phyloP scores from a whole-genome alignment of 1,140 invertebrate genomes.

The Heliconius eleuchia region DNA sequence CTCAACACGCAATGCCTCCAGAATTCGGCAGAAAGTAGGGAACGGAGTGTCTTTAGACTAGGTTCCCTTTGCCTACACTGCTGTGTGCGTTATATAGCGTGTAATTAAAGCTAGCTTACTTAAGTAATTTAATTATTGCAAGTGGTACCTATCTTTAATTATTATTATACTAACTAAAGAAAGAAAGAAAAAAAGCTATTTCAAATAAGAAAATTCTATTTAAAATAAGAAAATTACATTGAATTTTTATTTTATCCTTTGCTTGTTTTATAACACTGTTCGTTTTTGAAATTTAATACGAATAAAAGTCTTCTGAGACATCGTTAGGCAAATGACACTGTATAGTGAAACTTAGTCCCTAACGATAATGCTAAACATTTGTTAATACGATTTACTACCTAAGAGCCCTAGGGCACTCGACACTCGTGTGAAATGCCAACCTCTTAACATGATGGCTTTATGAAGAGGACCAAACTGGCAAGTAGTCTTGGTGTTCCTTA shows the following conservation, averaged over 20 bases:
- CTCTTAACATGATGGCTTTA: neutral
- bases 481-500: neutral
- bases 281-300: constrained; percentile 13
- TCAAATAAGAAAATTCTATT: too few relatives aligned
- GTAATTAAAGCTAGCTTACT: too few relatives aligned
- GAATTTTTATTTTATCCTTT: neutral
- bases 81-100: too few relatives aligned
- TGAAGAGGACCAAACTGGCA: neutral
- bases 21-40: too few relatives aligned
- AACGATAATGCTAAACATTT: neutral
- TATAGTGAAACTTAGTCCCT: constrained; percentile 2
- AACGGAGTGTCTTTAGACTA: too few relatives aligned
- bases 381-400: neutral
- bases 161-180: too few relatives aligned
- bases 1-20: too few relatives aligned
- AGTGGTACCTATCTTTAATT: too few relatives aligned
- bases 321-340: constrained; percentile 25
- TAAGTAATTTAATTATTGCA: too few relatives aligned
- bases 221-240: too few relatives aligned
- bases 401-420: neutral
- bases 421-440: neutral
- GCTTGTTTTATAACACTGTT: neutral
- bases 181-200: too few relatives aligned
- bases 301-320: constrained; percentile 16
- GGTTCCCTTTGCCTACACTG: too few relatives aligned